Evolutionary conservation across 1,140 invertebrate species (phyloP), one percentile per base, ranked within the genome.

Genomic region (Drosophila navojoa): DNA sequence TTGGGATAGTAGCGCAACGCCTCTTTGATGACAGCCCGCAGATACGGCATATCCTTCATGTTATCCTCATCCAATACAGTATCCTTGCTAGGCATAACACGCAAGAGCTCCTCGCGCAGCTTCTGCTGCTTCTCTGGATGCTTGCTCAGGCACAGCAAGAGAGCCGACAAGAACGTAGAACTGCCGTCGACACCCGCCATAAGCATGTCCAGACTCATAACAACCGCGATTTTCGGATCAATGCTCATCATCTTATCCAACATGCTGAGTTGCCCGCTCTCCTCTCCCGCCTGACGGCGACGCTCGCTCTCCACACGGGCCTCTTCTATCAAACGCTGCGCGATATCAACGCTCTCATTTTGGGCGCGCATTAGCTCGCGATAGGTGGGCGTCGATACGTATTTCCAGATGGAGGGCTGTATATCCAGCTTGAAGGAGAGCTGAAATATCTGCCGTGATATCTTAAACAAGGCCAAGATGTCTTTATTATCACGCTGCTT

Each of bases 1-100:
- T 97, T 96, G 22, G 97, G 97, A 92, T 95, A 96, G 90, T 98
- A 94, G 90, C 96, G 93, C 22, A 97, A 93, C 3, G 95, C 95
- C 67, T 94, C 93, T 60, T 93, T 94, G 15, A 94, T 93, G 32
- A 93, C 93, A 3, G 93, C 93, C 76, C 94, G 92, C 52, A 94
- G 76, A 67, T 93, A 94, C 0, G 93, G 93, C 77, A 91, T 76
- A 55, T 85, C 75, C 45, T 71, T 81, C 81, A 92, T 77, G 15
- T 81, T 92, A 4, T 90, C 73, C 47, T 92, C 87, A 59, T 90
- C 92, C 7, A 93, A 64, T 1, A 82, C 77, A 0, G 77, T 76
- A 1, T 93, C 72, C 70, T 93, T 90, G 4, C 69, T 69, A n/a
- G 90, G 78, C 38, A 92, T 81, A 0, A 82, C 76, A 1, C 32